A percentile compares a stretch with the other conserved stretches of the same genome.
These are phyloP conservation scores for Drosophila teissieri DNA, from an alignment of 1,140 invertebrate genomes.

Conservation along the genomic window DNA sequence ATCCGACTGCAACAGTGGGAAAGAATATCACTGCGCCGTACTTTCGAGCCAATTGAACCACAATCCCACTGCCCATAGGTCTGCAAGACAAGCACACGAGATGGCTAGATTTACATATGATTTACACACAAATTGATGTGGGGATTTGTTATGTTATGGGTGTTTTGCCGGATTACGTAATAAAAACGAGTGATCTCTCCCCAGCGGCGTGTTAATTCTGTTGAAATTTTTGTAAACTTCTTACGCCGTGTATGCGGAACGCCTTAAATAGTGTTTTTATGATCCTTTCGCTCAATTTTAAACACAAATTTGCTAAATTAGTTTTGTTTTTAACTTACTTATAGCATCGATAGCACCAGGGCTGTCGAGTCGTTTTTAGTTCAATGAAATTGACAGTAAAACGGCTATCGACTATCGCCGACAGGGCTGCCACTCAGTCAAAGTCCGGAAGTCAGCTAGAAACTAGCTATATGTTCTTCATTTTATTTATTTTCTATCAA, in stretches of 20 bases:
- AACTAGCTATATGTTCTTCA: neutral
- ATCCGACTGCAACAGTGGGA: conserved; percentile 86
- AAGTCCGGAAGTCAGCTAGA: neutral
- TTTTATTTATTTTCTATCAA: neutral
- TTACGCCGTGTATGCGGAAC: neutral
- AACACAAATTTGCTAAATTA: conserved; percentile 35
- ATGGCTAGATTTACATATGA: conserved; percentile 19
- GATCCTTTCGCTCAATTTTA: neutral
- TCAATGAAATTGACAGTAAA: neutral
- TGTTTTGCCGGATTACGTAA: conserved; percentile 32
- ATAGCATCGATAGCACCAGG: conserved; percentile 44
- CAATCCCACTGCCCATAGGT: conserved; percentile 78
- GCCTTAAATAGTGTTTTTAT: neutral
- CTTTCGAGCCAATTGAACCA: conserved; percentile 80
- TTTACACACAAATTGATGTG: conserved; percentile 9
- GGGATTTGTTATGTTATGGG: conserved; percentile 2
- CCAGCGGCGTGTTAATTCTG: neutral
- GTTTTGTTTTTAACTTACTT: conserved; percentile 56
- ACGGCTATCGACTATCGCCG: conserved; percentile 5
- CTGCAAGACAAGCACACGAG: conserved; percentile 59
- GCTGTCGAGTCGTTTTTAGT: conserved; percentile 24
- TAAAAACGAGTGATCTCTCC: conserved; percentile 14
- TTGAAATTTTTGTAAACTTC: neutral
- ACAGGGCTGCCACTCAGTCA: neutral
- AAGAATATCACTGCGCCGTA: conserved; percentile 88